These are phyloP conservation scores for Scaptodrosophila lebanonensis DNA, from an alignment of 1,140 invertebrate genomes.

Conservation along the genomic window DNA sequence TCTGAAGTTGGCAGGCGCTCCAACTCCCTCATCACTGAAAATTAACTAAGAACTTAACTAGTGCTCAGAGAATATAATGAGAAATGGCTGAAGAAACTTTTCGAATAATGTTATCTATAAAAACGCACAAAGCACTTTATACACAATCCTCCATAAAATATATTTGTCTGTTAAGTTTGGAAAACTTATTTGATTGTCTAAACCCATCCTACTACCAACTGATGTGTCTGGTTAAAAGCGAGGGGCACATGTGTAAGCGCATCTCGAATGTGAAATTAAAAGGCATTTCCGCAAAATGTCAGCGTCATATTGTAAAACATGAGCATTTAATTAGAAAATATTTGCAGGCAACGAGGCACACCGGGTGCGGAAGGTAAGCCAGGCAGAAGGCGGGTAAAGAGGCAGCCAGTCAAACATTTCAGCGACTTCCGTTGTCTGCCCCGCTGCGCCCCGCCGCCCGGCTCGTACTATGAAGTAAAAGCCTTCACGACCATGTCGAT, in stretches of 20 bases:
- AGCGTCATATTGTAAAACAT: constrained; percentile 77
- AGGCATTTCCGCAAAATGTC: constrained; percentile 76
- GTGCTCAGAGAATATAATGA: too few relatives aligned
- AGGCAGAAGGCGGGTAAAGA: neutral
- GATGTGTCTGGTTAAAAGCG: constrained; percentile 5
- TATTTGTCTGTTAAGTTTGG: too few relatives aligned
- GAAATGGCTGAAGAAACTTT: too few relatives aligned
- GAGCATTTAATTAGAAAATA: constrained; percentile 76
- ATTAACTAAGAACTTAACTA: too few relatives aligned
- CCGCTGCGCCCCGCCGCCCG: neutral
- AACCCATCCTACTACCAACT: too few relatives aligned
- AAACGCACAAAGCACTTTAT: too few relatives aligned
- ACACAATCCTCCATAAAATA: too few relatives aligned
- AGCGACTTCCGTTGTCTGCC: constrained; percentile 15
- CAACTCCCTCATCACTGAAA: too few relatives aligned
- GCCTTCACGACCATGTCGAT: constrained; percentile 30
- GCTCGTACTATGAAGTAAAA: neutral
- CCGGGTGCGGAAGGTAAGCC: too few relatives aligned
- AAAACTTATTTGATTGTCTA: too few relatives aligned
- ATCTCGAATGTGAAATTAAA: constrained; percentile 74
- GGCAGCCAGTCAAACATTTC: constrained; percentile 1
- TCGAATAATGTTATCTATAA: too few relatives aligned
- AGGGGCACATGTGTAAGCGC: constrained; percentile 32
- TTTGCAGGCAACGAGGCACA: constrained; percentile 48
- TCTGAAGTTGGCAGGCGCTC: too few relatives aligned